Base-by-base conservation (phyloP, 2,888 invertebrate species). In the Taphrorychus bicolor region DNA sequence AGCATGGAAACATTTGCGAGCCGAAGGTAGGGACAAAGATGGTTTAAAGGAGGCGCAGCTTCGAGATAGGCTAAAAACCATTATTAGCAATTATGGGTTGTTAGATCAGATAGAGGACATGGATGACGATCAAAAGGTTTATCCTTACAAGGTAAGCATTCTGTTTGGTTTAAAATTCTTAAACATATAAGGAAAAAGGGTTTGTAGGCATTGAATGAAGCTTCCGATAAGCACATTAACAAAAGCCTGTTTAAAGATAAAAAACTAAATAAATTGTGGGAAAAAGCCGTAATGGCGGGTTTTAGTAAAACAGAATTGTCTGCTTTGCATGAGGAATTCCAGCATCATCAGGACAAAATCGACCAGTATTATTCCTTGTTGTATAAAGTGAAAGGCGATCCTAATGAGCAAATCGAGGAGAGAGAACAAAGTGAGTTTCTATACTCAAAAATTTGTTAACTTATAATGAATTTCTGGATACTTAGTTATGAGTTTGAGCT, bases 321-420 rank as follows among this genome's bases (percentile, higher is more conserved):
- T 66, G 88, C 93, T 0, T 81, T 97, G 14, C 92, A 91, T 77
- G 93, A 96, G 79, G 97, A 97, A 82, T 96, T 97, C 77, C 83
- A 84, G 17, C 96, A 97, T 80, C 95, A 97, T 78, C 95, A 97
- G 80, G 92, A 95, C 73, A 97, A 96, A 83, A 89, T 97, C 56
- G 93, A 96, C 79, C 91, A 97, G 77, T 97, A 95, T 79, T 92
- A 94, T 80, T 88, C 90, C 48, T 80, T 97, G 65, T 84, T 95
- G 58, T 87, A 88, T 72, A 90, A 93, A 75, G 83, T 91, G 23
- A 90, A 92, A 73, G 75, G 72, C 1, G 81, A 85, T 45, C 87
- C 89, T 71, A 80, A 84, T 48, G 88, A 90, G 72, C 84, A 85
- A 32, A 86, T 87, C 78, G 87, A 89, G 81, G 63, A 68, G 24